Percentiles rank a stretch among this genome's conserved stretches.
Evolutionary conservation across 2,888 invertebrate genomes (phyloP).

Genomic region (Itoplectis maculator): DNA sequence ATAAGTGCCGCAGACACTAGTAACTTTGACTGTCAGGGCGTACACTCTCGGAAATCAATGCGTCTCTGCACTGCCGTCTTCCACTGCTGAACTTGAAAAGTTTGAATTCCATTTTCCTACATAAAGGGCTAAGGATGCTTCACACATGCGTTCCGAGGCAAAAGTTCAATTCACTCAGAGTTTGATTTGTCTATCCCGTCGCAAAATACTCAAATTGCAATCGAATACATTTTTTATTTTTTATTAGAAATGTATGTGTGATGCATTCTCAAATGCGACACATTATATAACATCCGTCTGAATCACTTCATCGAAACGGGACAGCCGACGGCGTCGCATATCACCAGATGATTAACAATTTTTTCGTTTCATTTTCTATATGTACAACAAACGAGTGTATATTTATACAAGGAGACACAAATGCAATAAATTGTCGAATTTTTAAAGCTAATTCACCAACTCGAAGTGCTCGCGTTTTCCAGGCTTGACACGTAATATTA

Average conservation of each 20-base stretch:
- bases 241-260: too few relatives aligned
- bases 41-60: too few relatives aligned
- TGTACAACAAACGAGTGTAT: conserved; percentile 16
- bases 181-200: too few relatives aligned
- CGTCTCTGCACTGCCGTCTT: neutral
- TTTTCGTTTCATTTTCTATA: conserved; percentile 21
- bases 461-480: neutral
- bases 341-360: conserved; percentile 13
- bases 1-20: too few relatives aligned
- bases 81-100: neutral
- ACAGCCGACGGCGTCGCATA: neutral
- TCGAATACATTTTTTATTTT: too few relatives aligned
- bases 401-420: conserved; percentile 17
- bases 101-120: neutral
- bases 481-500: neutral
- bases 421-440: neutral
- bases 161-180: too few relatives aligned
- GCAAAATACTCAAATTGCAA: too few relatives aligned
- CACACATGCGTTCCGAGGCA: too few relatives aligned
- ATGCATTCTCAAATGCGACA: neutral
- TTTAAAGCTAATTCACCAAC: conserved; percentile 16
- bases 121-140: neutral
- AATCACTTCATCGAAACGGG: conserved; percentile 7
- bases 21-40: too few relatives aligned
- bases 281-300: conserved; percentile 1